phyloP scores from a whole-genome alignment of 2,888 invertebrate genomes.

The Loripinus fragilis region DNA sequence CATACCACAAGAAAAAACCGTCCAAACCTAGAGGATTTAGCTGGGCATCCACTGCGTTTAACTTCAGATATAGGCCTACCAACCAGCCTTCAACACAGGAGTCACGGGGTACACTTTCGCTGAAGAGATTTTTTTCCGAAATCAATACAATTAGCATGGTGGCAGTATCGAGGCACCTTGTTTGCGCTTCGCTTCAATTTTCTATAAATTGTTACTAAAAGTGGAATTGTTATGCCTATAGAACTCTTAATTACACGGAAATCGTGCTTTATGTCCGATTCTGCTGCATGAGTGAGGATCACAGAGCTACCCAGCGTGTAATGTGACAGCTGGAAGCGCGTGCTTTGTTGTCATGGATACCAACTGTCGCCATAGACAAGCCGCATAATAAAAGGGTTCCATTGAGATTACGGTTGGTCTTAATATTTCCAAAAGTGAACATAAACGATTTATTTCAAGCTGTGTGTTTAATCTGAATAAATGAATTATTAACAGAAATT shows the following conservation, averaged over 20 bases:
- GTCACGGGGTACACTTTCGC: not conserved
- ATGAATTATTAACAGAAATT: constrained; percentile 18
- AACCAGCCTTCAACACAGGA: too few species aligned
- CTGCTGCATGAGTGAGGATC: constrained; percentile 30
- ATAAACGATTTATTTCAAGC: constrained; percentile 20
- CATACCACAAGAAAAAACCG: too few species aligned
- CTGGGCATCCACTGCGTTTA: too few species aligned
- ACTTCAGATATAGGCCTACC: too few species aligned
- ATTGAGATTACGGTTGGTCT: constrained; percentile 2
- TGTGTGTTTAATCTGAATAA: constrained; percentile 21
- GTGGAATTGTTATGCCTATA: constrained; percentile 15
- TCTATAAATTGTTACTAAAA: constrained; percentile 16
- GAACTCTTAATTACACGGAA: constrained; percentile 48
- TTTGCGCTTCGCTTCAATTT: constrained; percentile 17
- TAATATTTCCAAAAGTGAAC: constrained; percentile 17
- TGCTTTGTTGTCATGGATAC: constrained; percentile 36
- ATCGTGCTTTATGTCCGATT: constrained; percentile 43
- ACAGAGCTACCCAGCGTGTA: constrained; percentile 12
- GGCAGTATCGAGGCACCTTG: constrained; percentile 5
- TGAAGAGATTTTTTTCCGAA: not conserved
- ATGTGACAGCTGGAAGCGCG: constrained; percentile 48
- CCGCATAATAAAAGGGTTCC: constrained; percentile 14
- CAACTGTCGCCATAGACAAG: constrained; percentile 35
- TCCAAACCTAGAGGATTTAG: too few species aligned
- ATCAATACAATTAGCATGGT: constrained; percentile 14